Conservation (phyloP, 2,113 vertebrate species). For the Myodes glareolus region DNA sequence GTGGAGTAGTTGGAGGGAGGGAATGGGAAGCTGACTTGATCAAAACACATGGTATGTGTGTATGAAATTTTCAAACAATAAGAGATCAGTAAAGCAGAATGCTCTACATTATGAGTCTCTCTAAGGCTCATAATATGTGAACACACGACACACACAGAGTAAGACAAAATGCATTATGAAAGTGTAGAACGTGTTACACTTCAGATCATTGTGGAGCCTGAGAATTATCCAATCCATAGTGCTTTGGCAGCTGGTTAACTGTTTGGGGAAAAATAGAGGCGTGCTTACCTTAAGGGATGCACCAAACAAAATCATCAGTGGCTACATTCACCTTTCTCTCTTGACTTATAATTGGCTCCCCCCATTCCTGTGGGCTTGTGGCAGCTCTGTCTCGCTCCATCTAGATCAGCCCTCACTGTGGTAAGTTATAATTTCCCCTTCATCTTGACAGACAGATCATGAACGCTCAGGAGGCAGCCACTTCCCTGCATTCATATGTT, state of each 20-base stretch:
- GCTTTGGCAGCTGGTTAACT: not conserved
- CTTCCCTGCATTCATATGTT: not conserved
- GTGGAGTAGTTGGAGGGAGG: not conserved
- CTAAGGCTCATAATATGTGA: not conserved
- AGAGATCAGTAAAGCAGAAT: not conserved
- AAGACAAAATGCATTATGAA: not conserved
- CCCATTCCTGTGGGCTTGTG: not conserved
- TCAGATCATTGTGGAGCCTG: not conserved
- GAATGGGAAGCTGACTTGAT: not conserved
- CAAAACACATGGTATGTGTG: not conserved
- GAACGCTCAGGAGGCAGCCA: not conserved
- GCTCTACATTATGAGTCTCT: no score
- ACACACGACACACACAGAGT: not conserved
- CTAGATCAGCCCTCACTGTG: not conserved
- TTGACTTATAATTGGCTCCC: not conserved
- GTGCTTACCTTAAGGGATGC: not conserved
- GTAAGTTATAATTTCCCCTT: not conserved
- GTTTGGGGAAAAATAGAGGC: not conserved
- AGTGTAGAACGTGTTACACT: not conserved
- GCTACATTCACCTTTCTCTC: not conserved
- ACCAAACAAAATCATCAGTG: not conserved
- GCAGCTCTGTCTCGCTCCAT: not conserved
- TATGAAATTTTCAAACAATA: not conserved
- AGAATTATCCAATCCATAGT: not conserved
- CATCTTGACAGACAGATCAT: not conserved